These are phyloP conservation scores for Amphiprion clarkii DNA, from an alignment of 2,797 vertebrate genomes.

Conservation along the genomic window DNA sequence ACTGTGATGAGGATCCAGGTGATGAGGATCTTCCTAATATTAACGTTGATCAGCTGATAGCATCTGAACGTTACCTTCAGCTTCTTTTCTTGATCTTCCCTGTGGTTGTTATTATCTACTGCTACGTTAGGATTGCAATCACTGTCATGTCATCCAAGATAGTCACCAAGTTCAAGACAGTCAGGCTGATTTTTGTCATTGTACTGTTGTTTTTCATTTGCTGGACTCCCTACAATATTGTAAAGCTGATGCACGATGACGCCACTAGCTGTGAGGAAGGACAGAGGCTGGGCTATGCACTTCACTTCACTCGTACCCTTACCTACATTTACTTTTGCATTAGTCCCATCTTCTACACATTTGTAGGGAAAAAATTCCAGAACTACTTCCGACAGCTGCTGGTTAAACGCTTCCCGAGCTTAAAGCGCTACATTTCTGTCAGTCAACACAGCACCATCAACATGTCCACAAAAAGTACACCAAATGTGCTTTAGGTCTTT, in stretches of 20 bases:
- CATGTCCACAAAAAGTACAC: slow-evolving; percentile 55
- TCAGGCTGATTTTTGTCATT: slow-evolving; percentile 84
- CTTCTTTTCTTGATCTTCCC: slow-evolving; percentile 85
- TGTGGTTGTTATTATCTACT: slow-evolving; percentile 79
- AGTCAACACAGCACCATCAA: slow-evolving; percentile 38
- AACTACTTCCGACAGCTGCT: slow-evolving; percentile 76
- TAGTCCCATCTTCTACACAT: slow-evolving; percentile 87
- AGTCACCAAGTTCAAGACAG: slow-evolving; percentile 79
- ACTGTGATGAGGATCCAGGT: slow-evolving; percentile 48
- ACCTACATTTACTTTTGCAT: slow-evolving; percentile 86
- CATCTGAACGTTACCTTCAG: slow-evolving; percentile 74
- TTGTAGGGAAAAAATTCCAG: slow-evolving; percentile 87
- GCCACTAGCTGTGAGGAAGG: accelerated
- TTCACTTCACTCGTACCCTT: slow-evolving; percentile 75
- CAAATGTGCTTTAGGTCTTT: slow-evolving; percentile 17
- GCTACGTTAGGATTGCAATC: slow-evolving; percentile 81
- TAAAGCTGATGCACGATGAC: slow-evolving; percentile 47
- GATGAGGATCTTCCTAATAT: accelerated
- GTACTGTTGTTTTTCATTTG: slow-evolving; percentile 84
- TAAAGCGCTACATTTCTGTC: slow-evolving; percentile 56
- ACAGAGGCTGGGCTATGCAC: slow-evolving; percentile 14
- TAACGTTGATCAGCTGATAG: background rate
- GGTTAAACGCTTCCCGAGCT: slow-evolving; percentile 55
- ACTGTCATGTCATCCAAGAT: slow-evolving; percentile 78
- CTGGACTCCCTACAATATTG: slow-evolving; percentile 85